Evolutionary conservation across 2,113 vertebrate species (phyloP).

Genomic region (Tachycineta bicolor): DNA sequence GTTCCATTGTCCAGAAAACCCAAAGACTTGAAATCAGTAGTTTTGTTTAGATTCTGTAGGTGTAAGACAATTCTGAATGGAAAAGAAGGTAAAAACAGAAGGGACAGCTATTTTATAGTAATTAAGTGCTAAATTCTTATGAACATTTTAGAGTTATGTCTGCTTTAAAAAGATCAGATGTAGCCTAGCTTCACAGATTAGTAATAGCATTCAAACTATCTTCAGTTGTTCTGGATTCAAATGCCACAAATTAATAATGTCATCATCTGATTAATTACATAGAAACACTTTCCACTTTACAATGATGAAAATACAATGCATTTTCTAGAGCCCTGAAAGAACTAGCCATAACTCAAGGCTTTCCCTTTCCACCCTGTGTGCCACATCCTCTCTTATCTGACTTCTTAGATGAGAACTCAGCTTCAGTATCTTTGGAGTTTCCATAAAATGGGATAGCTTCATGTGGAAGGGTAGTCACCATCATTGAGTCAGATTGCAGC

Average conservation of each 20-base stretch:
- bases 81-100: background rate
- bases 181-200: background rate
- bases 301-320: rapidly evolving
- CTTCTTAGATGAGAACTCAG: background rate
- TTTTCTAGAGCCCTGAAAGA: background rate
- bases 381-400: background rate
- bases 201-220: background rate
- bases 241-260: background rate
- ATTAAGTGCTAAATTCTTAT: background rate
- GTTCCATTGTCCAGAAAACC: background rate
- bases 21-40: background rate
- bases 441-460: background rate
- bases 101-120: background rate
- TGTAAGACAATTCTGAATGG: background rate
- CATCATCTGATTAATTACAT: background rate
- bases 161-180: background rate
- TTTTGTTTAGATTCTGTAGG: background rate
- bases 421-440: background rate
- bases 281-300: background rate
- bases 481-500: background rate
- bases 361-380: background rate
- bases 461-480: background rate
- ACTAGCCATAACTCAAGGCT: background rate
- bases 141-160: background rate
- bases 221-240: background rate